Evolutionary conservation across 2,113 vertebrate species (phyloP).

Genomic region (Ivindomyrus marchei): DNA sequence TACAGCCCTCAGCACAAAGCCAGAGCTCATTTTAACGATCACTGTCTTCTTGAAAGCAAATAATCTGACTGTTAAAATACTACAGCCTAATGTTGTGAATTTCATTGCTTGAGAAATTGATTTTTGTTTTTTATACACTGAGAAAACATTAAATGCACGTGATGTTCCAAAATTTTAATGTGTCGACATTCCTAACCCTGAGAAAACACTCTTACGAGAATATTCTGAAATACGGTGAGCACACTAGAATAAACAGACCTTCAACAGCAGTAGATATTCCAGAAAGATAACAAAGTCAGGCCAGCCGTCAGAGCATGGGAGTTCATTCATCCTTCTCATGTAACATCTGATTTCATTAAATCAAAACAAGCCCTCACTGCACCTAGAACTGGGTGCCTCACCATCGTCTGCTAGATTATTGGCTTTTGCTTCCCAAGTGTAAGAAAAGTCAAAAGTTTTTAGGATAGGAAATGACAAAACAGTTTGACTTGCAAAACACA

Average conservation of each 20-base stretch:
- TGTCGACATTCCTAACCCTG: slow-evolving; percentile 37
- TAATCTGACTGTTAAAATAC: neutral
- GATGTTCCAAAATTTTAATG: slow-evolving; percentile 15
- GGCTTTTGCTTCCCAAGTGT: neutral
- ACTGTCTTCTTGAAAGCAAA: neutral
- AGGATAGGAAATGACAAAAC: neutral
- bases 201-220: slow-evolving; percentile 38
- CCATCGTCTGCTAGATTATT: neutral
- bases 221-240: neutral
- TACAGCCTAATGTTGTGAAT: neutral
- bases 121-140: neutral
- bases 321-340: neutral
- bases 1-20: neutral
- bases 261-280: neutral
- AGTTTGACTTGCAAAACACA: neutral
- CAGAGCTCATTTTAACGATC: neutral
- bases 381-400: neutral
- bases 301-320: neutral
- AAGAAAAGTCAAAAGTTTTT: neutral
- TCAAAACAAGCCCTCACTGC: neutral
- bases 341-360: neutral
- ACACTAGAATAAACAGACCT: neutral
- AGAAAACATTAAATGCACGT: neutral
- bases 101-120: neutral
- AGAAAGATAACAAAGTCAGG: neutral